Evolutionary conservation across 2,797 vertebrate species (phyloP).

Genomic region (Melopsittacus undulatus): DNA sequence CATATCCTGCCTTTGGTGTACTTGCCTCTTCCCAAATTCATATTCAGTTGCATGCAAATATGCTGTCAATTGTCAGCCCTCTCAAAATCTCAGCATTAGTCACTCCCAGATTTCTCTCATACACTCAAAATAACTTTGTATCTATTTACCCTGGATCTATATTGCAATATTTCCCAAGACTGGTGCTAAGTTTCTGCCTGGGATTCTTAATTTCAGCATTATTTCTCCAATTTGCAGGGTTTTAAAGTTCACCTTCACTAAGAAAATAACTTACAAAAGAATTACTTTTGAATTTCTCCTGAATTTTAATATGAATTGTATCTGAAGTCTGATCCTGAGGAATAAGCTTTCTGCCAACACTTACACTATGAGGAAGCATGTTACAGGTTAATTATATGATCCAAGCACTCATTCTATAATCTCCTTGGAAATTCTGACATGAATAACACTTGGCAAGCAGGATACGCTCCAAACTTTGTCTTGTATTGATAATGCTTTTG

Average conservation of each 20-base stretch:
- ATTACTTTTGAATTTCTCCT: neutral
- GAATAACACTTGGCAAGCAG: neutral
- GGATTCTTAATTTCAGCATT: accelerated
- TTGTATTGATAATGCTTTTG: neutral
- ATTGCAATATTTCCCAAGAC: neutral
- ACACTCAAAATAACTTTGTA: neutral
- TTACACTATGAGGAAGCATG: accelerated
- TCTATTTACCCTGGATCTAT: neutral
- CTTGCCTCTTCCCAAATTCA: neutral
- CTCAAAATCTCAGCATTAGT: neutral
- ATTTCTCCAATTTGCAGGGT: neutral
- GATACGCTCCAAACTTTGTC: neutral
- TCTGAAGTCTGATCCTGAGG: neutral
- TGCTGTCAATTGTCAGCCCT: neutral
- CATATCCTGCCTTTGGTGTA: neutral
- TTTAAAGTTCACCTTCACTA: neutral
- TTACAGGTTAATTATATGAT: neutral
- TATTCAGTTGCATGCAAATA: neutral
- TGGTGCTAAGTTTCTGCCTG: neutral
- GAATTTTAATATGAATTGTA: accelerated
- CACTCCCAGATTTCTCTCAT: neutral
- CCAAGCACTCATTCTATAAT: neutral
- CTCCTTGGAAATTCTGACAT: neutral
- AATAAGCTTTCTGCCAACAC: too few relatives aligned
- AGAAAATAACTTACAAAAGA: neutral